Evolutionary conservation across 53 echinoderm and acorn worm genomes (phyloP).

Genomic region (Apostichopus leukothele): DNA sequence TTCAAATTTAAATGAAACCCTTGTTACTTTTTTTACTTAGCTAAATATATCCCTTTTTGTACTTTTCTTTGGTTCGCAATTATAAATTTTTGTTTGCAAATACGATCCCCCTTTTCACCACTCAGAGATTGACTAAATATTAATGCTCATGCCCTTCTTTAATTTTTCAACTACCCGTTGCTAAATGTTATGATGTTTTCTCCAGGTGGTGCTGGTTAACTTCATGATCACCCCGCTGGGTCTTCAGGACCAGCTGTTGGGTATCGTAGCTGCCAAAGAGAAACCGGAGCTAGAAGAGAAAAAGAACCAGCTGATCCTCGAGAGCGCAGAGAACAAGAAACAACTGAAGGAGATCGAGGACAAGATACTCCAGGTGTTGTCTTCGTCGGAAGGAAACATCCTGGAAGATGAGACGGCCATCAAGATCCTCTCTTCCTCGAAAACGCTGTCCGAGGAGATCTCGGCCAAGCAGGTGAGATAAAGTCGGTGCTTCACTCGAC

Average conservation of each 20-base stretch:
- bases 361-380: slow-evolving; percentile 89
- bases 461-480: slow-evolving; percentile 84
- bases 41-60: too few relatives aligned
- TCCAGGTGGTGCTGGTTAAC: slow-evolving; percentile 88
- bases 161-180: background rate
- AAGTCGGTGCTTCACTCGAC: background rate
- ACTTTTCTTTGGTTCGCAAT: too few relatives aligned
- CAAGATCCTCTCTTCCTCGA: slow-evolving; percentile 89
- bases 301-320: slow-evolving; percentile 95
- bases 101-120: too few relatives aligned
- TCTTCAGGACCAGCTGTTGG: slow-evolving; percentile 96
- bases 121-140: too few relatives aligned
- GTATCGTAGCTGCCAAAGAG: slow-evolving; percentile 96
- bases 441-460: slow-evolving; percentile 95
- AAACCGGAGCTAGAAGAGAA: slow-evolving; percentile 97
- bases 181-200: background rate
- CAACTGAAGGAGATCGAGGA: slow-evolving; percentile 99
- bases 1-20: too few relatives aligned
- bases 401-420: slow-evolving; percentile 98
- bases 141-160: too few relatives aligned
- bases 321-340: slow-evolving; percentile 94
- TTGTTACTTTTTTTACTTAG: too few relatives aligned
- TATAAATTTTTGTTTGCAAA: too few relatives aligned
- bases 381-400: slow-evolving; percentile 95
- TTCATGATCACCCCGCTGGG: slow-evolving; percentile 99